These are phyloP conservation scores for Pelagia noctiluca DNA, from an alignment of 30 jellyfish, hydroid and myxozoan genomes.

Conservation along the genomic window DNA sequence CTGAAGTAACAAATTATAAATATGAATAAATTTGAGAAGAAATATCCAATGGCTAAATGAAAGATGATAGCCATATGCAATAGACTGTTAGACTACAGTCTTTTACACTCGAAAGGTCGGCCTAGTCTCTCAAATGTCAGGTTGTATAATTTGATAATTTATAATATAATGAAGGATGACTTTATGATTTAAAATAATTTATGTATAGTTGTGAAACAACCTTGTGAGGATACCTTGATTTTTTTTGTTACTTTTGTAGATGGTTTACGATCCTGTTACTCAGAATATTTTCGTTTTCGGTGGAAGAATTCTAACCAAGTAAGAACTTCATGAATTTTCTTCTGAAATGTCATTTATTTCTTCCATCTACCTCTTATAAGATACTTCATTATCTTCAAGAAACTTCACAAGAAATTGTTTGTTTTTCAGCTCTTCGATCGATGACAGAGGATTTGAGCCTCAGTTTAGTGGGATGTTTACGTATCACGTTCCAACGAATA, in stretches of 20 bases:
- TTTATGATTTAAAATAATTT: no score
- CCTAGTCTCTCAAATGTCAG: no score
- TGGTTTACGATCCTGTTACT: slow-evolving; percentile 78
- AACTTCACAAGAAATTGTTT: neutral
- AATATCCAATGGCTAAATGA: no score
- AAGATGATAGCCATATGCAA: no score
- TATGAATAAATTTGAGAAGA: no score
- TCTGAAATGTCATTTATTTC: neutral
- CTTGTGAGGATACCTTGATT: no score
- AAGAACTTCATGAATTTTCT: neutral
- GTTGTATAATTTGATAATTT: no score
- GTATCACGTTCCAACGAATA: slow-evolving; percentile 65
- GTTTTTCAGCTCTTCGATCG: slow-evolving; percentile 55
- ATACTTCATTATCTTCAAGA: neutral
- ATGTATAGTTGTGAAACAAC: no score
- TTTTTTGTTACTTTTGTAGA: slow-evolving; percentile 42
- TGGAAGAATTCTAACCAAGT: slow-evolving; percentile 89
- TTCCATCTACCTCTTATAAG: neutral
- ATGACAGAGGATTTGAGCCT: slow-evolving; percentile 80
- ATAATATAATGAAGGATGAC: no score
- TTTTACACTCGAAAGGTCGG: no score
- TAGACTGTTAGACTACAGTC: no score
- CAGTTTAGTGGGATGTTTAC: slow-evolving; percentile 85
- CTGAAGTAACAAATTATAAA: no score
- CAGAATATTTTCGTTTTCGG: slow-evolving; percentile 90